phyloP scores from a whole-genome alignment of 1,140 invertebrate species.

The Metaphire vulgaris region DNA sequence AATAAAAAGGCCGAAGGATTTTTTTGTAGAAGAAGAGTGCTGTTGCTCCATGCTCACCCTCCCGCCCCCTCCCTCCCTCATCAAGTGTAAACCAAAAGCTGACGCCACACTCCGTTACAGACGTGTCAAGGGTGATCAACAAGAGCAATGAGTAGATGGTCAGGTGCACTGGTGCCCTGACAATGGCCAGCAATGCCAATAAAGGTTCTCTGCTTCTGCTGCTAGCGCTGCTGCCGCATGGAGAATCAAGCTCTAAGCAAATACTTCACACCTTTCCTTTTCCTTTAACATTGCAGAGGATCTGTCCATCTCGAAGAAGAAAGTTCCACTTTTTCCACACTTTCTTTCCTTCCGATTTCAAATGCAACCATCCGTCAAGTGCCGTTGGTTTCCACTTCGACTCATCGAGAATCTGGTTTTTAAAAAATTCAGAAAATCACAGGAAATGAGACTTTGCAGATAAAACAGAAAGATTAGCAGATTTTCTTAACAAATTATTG shows the following conservation, averaged over 20 bases:
- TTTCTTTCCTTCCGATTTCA: constrained; percentile 7
- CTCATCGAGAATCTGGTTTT: no score
- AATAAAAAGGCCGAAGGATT: no score
- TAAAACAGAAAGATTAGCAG: no score
- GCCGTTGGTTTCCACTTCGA: no score
- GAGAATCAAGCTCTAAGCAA: background rate
- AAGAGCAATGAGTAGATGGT: background rate
- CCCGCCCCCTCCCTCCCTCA: background rate
- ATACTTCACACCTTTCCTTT: background rate
- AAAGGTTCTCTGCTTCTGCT: no score
- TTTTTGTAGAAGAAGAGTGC: no score
- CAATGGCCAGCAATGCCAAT: background rate
- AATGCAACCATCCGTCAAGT: constrained; percentile 1
- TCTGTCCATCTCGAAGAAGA: background rate
- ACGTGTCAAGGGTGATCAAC: background rate
- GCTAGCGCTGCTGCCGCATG: background rate
- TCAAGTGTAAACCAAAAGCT: background rate
- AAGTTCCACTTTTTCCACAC: constrained; percentile 7
- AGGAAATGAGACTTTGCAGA: no score
- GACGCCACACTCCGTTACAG: background rate
- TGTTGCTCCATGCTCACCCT: no score
- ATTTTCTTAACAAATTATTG: no score
- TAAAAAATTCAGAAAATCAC: no score
- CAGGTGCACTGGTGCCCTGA: background rate
- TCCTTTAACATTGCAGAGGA: constrained; percentile 13